Conservation (phyloP, 2,113 vertebrate species). For the Galemys pyrenaicus region DNA sequence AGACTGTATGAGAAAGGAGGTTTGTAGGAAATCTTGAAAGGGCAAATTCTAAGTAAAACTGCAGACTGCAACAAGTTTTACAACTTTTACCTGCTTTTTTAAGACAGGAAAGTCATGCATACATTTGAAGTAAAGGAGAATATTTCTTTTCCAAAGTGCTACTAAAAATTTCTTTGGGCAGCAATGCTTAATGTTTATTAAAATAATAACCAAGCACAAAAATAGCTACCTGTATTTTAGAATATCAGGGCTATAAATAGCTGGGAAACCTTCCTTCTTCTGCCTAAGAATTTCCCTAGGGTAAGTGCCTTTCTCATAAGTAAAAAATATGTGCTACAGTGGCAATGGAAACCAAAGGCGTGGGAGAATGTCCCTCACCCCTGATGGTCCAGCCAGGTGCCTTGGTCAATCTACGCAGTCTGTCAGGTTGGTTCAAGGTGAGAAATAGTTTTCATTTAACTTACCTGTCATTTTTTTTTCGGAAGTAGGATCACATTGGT, state of each 20-base stretch:
- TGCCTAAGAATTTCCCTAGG: conserved; percentile 64
- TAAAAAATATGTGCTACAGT: conserved; percentile 5
- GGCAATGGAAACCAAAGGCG: conserved; percentile 35
- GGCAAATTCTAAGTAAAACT: conserved; percentile 34
- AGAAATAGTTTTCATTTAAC: conserved; percentile 25
- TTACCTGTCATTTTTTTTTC: not conserved
- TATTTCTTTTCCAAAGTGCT: conserved; percentile 40
- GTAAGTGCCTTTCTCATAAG: conserved; percentile 58
- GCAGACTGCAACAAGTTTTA: not conserved
- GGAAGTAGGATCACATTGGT: not conserved
- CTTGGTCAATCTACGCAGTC: not conserved
- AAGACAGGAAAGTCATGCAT: not conserved
- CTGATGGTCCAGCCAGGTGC: not conserved
- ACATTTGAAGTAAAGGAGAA: conserved; percentile 16
- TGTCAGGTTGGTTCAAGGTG: not conserved
- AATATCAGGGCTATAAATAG: conserved; percentile 71
- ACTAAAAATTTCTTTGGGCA: conserved; percentile 43
- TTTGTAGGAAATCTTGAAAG: conserved; percentile 35
- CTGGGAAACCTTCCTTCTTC: conserved; percentile 59
- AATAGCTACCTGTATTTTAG: conserved; percentile 69
- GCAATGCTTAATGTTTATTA: conserved; percentile 43
- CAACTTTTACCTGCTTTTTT: not conserved
- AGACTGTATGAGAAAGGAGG: not conserved
- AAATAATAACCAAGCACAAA: conserved; percentile 64
- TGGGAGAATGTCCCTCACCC: not conserved